Evolutionary conservation across 2,797 vertebrate species (phyloP).

Genomic region (Spheniscus humboldti): DNA sequence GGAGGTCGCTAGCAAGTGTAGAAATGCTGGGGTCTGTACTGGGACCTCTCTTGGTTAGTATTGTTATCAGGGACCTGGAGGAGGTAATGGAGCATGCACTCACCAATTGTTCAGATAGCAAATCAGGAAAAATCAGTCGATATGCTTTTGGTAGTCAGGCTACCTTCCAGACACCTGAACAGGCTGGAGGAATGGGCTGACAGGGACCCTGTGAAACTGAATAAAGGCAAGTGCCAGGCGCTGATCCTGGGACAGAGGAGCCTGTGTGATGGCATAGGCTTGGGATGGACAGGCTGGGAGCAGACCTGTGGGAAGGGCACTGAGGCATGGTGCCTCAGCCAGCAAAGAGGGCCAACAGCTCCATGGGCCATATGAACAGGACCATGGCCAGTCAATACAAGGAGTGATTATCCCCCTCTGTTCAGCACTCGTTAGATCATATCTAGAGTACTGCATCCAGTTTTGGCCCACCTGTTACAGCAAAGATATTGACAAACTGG

Average conservation of each 20-base stretch:
- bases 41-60: not conserved
- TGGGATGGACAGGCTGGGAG: not conserved
- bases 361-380: not conserved
- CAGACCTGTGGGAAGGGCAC: not conserved
- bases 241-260: not conserved
- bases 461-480: not conserved
- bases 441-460: not conserved
- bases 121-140: not conserved
- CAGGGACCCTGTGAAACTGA: not conserved
- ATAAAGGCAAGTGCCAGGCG: fast-evolving
- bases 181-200: not conserved
- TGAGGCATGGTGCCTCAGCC: not conserved
- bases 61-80: not conserved
- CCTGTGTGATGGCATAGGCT: fast-evolving
- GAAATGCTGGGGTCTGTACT: fast-evolving
- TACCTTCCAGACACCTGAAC: not conserved
- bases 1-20: not conserved
- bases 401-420: not conserved
- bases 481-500: not conserved
- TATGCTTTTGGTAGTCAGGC: not conserved
- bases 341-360: not conserved
- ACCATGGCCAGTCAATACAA: not conserved
- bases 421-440: not conserved
- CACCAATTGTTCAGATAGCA: not conserved
- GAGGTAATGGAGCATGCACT: not conserved